Base-by-base conservation (phyloP, 37 sponge, comb jelly and placozoan genomes). In the Cliona cf. orientalis region DNA sequence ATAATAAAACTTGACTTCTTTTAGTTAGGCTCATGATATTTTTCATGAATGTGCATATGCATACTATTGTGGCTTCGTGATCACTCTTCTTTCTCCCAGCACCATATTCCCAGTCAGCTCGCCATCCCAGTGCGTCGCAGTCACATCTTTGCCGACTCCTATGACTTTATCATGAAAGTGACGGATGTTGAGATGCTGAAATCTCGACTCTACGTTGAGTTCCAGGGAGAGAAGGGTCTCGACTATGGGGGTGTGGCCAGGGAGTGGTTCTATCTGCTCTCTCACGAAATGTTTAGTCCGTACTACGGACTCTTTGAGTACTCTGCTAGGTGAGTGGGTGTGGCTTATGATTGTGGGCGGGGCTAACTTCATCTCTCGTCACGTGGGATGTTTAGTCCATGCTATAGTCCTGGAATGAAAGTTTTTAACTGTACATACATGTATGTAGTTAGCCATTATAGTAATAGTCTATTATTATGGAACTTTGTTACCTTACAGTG, bases 261-360 rank as follows among this genome's bases (percentile, higher is more conserved):
- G 62, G 99, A 99, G 80, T 99, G 99, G 99, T 96, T 99, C 44
- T 81, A 89, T 44, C 74, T 96, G 41, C 74, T 99, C 67, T 99
- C 99, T 2, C 90, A 94, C 42, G 99, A 96, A 62, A 99, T 96
- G 95, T 99, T 99, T 81, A 99, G 96, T 76, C 99, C 99, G 7
- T 99, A 99, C 84, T 99, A 99, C 64, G 97, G 97, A n/a, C 86
- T 99, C 56, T 99, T 96, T 88, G 99, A 99, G 72, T 99, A 96
- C 79, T 89, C 99, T 28, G 99, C 99, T 43, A 99, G 88, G 99
- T 96, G 49, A 58, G 55, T 21, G 22, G 56, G 37, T 42, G 2
- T 42, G 49, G 3, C 1, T 59, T 75, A 39, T 44, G 34, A 2
- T 57, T 69, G 41, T n/a, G 9, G 26, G n/a, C 44, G 53, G 6